phyloP scores from a whole-genome alignment of 2,888 invertebrate genomes.

The Dryomyza anilis region DNA sequence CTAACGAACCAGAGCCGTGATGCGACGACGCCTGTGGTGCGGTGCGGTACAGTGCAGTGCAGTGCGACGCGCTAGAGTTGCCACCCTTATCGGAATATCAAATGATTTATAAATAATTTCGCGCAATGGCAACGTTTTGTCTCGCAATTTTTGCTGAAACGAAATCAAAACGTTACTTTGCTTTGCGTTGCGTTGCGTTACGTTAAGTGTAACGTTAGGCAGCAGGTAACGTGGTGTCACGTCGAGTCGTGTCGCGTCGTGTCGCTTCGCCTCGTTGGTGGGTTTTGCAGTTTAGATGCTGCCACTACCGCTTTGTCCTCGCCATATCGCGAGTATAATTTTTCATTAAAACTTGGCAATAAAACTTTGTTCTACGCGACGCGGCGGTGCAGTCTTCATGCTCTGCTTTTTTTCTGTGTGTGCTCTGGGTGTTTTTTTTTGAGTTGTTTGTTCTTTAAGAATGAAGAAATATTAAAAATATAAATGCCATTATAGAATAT shows the following conservation, averaged over 20 bases:
- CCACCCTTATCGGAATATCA: slow-evolving; percentile 16
- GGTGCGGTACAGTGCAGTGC: too few relatives aligned
- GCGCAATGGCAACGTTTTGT: not conserved
- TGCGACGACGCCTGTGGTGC: not conserved
- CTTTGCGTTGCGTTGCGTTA: too few relatives aligned
- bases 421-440: slow-evolving; percentile 11
- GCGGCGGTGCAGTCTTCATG: slow-evolving; percentile 15
- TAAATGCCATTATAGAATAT: slow-evolving; percentile 28
- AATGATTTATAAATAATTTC: slow-evolving; percentile 19
- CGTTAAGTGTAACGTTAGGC: too few relatives aligned
- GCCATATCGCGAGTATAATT: slow-evolving; percentile 49
- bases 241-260: too few relatives aligned
- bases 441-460: slow-evolving; percentile 1
- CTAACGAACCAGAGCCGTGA: not conserved
- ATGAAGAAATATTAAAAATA: slow-evolving; percentile 16
- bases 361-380: slow-evolving; percentile 45
- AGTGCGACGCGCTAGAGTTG: not conserved
- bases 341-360: slow-evolving; percentile 56
- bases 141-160: not conserved
- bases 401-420: not conserved
- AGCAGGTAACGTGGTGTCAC: too few relatives aligned
- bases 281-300: too few relatives aligned
- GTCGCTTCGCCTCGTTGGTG: too few relatives aligned
- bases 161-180: not conserved
- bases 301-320: too few relatives aligned